Evolutionary conservation across 1,140 invertebrate genomes (phyloP).

Genomic region (Parapsyche elsis): DNA sequence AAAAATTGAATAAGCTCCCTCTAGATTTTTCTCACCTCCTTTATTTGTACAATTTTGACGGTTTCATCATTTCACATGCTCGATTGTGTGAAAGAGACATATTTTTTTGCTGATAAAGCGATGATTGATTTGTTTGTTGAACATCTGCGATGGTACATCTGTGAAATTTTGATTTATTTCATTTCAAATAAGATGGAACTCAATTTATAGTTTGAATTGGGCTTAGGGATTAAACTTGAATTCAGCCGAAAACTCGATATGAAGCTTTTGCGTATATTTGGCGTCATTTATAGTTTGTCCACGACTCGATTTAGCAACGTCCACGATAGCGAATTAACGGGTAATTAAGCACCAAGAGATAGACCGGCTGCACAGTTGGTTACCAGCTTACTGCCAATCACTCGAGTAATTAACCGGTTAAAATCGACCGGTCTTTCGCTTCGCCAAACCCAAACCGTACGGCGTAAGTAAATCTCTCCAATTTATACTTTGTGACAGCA

Average conservation of each 20-base stretch:
- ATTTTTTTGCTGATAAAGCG: no score
- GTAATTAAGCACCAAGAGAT: constrained; percentile 19
- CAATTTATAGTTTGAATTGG: no score
- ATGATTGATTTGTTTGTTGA: no score
- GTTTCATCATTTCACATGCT: no score
- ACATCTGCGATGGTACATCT: no score
- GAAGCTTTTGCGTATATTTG: background rate
- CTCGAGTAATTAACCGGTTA: background rate
- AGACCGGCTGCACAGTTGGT: background rate
- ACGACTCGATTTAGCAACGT: background rate
- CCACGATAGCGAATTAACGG: constrained; percentile 1
- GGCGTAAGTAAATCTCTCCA: no score
- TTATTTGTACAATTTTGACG: no score
- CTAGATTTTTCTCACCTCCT: background rate
- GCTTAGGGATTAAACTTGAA: no score
- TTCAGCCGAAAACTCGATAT: no score
- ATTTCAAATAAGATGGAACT: no score
- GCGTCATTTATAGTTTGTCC: background rate
- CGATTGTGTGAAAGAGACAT: no score
- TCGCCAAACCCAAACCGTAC: background rate
- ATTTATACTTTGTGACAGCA: background rate
- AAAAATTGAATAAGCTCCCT: background rate
- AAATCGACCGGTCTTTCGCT: background rate
- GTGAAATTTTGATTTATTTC: no score
- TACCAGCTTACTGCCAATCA: constrained; percentile 31